Evolutionary conservation across 2,113 vertebrate genomes (phyloP), one percentile per base, ranked within the genome.

Genomic region (Leptobrachium leishanense): DNA sequence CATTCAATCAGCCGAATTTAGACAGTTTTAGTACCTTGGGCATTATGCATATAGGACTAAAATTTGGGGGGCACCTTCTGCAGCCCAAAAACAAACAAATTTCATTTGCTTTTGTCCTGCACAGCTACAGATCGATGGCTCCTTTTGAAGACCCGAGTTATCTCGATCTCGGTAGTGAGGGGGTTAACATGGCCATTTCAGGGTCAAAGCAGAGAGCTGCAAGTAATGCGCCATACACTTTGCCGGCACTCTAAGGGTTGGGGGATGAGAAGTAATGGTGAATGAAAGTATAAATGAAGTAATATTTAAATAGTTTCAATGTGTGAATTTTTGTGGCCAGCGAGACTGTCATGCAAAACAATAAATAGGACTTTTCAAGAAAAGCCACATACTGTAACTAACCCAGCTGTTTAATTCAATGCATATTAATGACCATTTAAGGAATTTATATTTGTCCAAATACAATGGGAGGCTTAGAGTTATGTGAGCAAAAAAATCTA

Each of bases 211-310:
- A 31, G 20, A 31, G 20, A 31, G 20, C 9, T 20, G 2, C 20
- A 65, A 65, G 50, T 11, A 54, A 8, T 54, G 50, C 50, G 6
- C 50, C 12, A 54, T 15, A 12, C 55, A 59, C 55, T 59, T 12
- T 13, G 55, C 55, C 13, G 55, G 55, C 4, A 15, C 55, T 59
- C 13, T 3, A 59, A 10, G 55, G 55, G 55, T 59, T 12, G 13
- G 9, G 46, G 8, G 46, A 5, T 50, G 4, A 50, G 8, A 81
- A 82, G 72, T 72, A 77, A 75, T 82, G 71, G 74, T 76, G 78
- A 85, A 79, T 83, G 84, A 84, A 85, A 79, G 83, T 64, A 10
- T 78, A 76, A 84, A 85, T 82, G 64, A 76, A 77, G 41, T 76
- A 74, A 43, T 64, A 84, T 82, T 78, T 69, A 73, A 72, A 77